A percentile compares a stretch with the other conserved stretches of the same genome.
phyloP scores from a whole-genome alignment of 2,888 invertebrate species.

The Iphiclides podalirius region DNA sequence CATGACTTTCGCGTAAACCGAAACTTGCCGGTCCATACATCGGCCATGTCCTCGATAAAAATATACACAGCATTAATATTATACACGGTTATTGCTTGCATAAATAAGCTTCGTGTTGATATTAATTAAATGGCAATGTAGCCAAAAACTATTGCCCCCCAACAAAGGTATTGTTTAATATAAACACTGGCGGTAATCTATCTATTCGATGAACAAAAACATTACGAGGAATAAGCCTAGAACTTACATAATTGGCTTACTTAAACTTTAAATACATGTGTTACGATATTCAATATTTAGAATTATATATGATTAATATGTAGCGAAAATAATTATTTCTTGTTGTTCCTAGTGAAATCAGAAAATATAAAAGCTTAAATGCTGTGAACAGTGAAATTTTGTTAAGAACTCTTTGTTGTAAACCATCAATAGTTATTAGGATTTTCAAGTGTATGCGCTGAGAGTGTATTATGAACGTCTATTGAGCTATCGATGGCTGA shows the following conservation, averaged over 20 bases:
- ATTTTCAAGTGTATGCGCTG: too few relatives aligned
- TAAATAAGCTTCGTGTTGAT: too few relatives aligned
- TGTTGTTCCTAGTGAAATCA: not conserved
- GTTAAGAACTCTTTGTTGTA: too few relatives aligned
- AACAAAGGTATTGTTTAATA: constrained; percentile 2
- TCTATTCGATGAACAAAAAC: not conserved
- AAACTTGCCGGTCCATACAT: too few relatives aligned
- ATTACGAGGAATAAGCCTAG: constrained; percentile 1
- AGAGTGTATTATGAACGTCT: too few relatives aligned
- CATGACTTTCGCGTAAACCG: too few relatives aligned
- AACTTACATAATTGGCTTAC: constrained; percentile 1
- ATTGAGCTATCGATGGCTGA: too few relatives aligned
- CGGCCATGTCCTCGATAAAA: not conserved
- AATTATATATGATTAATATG: not conserved
- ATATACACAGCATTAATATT: not conserved
- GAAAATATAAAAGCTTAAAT: too few relatives aligned
- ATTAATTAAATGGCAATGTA: too few relatives aligned
- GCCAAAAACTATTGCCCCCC: constrained; percentile 10
- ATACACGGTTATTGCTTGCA: too few relatives aligned
- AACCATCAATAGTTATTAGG: too few relatives aligned
- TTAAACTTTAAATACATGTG: constrained; percentile 8
- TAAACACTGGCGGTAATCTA: not conserved
- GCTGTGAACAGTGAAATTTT: too few relatives aligned
- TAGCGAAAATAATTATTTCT: not conserved
- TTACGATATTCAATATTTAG: not conserved